Conservation (phyloP, 2,113 vertebrate genomes). For the Sceloporus undulatus region DNA sequence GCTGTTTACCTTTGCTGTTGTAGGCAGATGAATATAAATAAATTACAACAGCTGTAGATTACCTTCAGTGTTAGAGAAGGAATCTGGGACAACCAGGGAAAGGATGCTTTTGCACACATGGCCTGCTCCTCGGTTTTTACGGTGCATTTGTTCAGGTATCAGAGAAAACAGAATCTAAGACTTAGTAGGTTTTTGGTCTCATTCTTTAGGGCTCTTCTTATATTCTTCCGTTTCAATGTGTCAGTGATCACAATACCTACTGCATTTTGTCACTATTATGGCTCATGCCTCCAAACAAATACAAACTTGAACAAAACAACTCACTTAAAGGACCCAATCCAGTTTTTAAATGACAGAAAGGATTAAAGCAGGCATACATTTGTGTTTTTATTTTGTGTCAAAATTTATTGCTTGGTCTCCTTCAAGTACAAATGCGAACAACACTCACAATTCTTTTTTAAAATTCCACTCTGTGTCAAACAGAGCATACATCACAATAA, state of each 20-base stretch:
- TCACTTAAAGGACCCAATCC: neutral
- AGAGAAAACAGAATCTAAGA: neutral
- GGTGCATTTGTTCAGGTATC: neutral
- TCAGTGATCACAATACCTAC: neutral
- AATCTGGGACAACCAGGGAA: too few relatives aligned
- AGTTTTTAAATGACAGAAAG: too few relatives aligned
- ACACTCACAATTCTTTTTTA: neutral
- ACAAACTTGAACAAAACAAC: neutral
- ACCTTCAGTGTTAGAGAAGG: neutral
- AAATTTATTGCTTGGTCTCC: conserved; percentile 19
- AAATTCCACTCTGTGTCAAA: neutral
- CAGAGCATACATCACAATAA: conserved; percentile 8
- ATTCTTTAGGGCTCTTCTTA: neutral
- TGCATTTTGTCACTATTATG: neutral
- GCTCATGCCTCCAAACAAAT: neutral
- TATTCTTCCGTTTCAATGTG: neutral
- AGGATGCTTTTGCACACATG: neutral
- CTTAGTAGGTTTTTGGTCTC: too few relatives aligned
- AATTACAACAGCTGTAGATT: too few relatives aligned
- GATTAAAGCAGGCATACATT: too few relatives aligned
- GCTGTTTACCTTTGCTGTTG: too few relatives aligned
- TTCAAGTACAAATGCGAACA: neutral
- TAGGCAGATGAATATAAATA: too few relatives aligned
- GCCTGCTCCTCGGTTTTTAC: neutral
- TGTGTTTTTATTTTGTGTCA: too few relatives aligned